Percentiles rank a stretch among this genome's conserved stretches.
Conservation (phyloP, 2,113 vertebrate genomes). For the Gulo gulo region DNA sequence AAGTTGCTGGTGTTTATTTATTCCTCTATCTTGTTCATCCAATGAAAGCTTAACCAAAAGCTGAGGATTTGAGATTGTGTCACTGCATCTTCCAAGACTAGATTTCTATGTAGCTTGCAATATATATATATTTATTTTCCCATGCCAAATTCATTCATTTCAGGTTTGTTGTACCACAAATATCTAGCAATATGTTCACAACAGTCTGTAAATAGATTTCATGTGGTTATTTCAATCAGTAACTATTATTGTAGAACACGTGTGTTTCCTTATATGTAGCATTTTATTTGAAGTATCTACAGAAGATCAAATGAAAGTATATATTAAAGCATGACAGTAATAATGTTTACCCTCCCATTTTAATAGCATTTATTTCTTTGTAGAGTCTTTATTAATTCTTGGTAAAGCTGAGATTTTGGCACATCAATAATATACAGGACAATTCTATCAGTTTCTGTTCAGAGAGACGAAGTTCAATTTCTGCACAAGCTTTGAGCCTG, state of each 20-base stretch:
- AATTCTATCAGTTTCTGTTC: neutral
- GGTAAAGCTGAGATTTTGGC: neutral
- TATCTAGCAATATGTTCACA: neutral
- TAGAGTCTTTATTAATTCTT: neutral
- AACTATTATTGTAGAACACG: neutral
- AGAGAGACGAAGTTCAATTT: conserved; percentile 19
- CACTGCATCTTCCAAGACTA: neutral
- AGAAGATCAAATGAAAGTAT: neutral
- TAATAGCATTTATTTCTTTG: conserved; percentile 4
- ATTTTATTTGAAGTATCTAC: neutral
- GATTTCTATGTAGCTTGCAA: neutral
- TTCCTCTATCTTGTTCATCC: neutral
- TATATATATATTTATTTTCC: neutral
- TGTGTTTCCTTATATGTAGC: neutral
- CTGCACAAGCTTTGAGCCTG: accelerated
- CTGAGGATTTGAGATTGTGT: neutral
- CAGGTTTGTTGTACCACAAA: neutral
- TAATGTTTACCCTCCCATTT: neutral
- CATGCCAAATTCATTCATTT: neutral
- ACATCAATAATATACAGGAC: neutral
- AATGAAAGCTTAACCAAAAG: neutral
- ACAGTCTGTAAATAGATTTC: neutral
- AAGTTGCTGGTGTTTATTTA: conserved; percentile 2
- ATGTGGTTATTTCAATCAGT: neutral
- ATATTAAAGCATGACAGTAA: neutral